A percentile compares a stretch with the other conserved stretches of the same genome.
These are phyloP conservation scores for Lysandra bellargus DNA, from an alignment of 2,888 invertebrate species.

Conservation along the genomic window DNA sequence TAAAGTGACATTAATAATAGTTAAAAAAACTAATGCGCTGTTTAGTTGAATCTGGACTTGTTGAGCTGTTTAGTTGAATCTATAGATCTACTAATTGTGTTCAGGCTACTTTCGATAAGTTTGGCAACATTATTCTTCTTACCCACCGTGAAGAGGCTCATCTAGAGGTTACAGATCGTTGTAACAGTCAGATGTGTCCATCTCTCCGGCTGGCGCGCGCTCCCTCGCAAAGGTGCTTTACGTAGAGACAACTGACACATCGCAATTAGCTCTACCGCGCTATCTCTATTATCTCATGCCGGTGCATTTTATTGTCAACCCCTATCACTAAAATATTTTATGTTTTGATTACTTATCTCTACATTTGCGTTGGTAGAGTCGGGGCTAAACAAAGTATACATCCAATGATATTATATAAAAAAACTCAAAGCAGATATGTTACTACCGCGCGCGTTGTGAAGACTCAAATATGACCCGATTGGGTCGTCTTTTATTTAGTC, in stretches of 20 bases:
- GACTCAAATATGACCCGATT: no score
- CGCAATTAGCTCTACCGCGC: constrained; percentile 1
- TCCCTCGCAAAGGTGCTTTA: constrained; percentile 32
- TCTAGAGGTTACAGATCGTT: not conserved
- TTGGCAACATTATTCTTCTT: not conserved
- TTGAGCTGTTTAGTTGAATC: no score
- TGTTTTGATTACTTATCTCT: constrained; percentile 19
- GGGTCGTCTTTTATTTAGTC: no score
- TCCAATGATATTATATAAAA: no score
- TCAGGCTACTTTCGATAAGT: no score
- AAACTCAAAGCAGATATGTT: no score
- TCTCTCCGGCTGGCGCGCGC: constrained; percentile 25
- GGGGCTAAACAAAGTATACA: no score
- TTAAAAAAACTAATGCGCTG: no score
- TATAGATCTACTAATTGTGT: no score
- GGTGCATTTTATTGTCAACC: constrained; percentile 20
- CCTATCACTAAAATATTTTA: constrained; percentile 26
- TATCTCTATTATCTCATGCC: constrained; percentile 15
- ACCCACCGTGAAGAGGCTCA: not conserved
- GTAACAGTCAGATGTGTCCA: constrained; percentile 30
- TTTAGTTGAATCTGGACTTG: no score
- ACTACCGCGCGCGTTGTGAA: no score
- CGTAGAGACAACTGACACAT: constrained; percentile 12
- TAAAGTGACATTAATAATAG: no score
- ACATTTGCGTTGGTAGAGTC: not conserved